A percentile compares a stretch with the other conserved stretches of the same genome.
Conservation (phyloP, 2,888 invertebrate species). For the Noctua janthina region DNA sequence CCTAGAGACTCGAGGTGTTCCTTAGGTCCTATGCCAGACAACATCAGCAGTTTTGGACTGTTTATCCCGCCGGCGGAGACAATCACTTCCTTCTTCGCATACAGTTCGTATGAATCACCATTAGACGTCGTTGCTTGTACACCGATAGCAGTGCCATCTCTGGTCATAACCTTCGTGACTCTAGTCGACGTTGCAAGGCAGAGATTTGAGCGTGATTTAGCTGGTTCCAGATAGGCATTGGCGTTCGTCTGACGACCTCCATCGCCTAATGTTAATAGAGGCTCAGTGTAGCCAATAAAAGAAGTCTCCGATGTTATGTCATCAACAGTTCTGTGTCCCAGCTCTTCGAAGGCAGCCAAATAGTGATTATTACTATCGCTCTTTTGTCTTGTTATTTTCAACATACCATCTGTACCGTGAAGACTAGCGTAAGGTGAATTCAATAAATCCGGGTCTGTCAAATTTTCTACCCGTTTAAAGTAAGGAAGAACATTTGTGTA, state of each 20-base stretch:
- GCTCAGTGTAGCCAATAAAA: constrained; percentile 15
- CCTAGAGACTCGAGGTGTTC: constrained; percentile 59
- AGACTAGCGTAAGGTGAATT: constrained; percentile 19
- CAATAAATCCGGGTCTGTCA: constrained; percentile 7
- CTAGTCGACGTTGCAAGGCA: constrained; percentile 64
- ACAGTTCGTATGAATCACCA: constrained; percentile 52
- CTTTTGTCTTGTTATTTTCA: constrained; percentile 63
- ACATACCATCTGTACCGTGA: constrained; percentile 68
- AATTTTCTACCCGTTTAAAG: constrained; percentile 18
- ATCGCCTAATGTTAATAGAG: constrained; percentile 9
- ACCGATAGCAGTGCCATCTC: constrained; percentile 69
- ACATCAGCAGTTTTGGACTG: constrained; percentile 72
- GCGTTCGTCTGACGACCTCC: constrained; percentile 10
- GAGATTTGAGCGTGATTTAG: constrained; percentile 65
- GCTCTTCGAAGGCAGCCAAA: constrained; percentile 64
- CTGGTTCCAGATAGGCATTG: constrained; percentile 56
- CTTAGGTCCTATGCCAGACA: constrained; percentile 44
- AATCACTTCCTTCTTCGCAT: constrained; percentile 70
- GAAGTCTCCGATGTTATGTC: constrained; percentile 33
- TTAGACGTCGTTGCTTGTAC: constrained; percentile 56
- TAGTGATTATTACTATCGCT: constrained; percentile 39
- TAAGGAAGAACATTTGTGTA: constrained; percentile 13
- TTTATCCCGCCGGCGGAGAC: constrained; percentile 71
- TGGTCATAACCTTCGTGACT: constrained; percentile 70
- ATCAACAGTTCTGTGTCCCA: constrained; percentile 46